Conservation (phyloP, 1,140 invertebrate genomes). For the Meloidogyne chitwoodi region DNA sequence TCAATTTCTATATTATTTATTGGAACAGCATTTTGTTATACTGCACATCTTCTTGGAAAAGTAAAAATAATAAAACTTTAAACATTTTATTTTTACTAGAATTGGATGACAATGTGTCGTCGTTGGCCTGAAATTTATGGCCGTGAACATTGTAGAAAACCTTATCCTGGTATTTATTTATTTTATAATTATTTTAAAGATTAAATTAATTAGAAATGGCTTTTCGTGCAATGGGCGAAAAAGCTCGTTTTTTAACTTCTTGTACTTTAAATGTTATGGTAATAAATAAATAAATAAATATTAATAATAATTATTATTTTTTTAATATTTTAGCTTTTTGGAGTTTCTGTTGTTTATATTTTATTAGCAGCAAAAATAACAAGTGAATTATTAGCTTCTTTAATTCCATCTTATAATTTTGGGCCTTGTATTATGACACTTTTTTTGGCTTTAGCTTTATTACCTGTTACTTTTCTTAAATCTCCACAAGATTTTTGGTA, state of each 20-base stretch:
- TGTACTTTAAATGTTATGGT: slow-evolving; percentile 34
- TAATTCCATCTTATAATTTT: slow-evolving; percentile 17
- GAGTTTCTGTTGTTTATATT: slow-evolving; percentile 48
- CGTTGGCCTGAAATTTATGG: slow-evolving; percentile 35
- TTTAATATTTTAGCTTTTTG: slow-evolving; percentile 23
- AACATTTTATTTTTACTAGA: neutral
- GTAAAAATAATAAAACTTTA: neutral
- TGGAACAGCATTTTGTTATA: slow-evolving; percentile 36
- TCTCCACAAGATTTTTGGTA: slow-evolving; percentile 44
- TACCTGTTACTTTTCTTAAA: slow-evolving; percentile 41
- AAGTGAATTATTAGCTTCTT: slow-evolving; percentile 36
- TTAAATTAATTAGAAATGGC: slow-evolving; percentile 50
- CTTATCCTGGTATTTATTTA: slow-evolving; percentile 32
- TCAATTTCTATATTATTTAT: slow-evolving; percentile 29
- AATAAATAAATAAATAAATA: neutral
- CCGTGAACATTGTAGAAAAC: slow-evolving; percentile 41
- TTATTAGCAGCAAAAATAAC: slow-evolving; percentile 46
- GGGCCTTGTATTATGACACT: slow-evolving; percentile 40
- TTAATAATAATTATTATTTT: neutral
- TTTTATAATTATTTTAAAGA: neutral
- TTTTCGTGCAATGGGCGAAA: slow-evolving; percentile 30
- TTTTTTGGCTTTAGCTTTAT: slow-evolving; percentile 29
- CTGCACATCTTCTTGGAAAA: slow-evolving; percentile 46
- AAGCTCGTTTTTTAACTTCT: slow-evolving; percentile 32
- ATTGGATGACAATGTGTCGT: slow-evolving; percentile 42